Conservation (phyloP, 2,113 vertebrate species). For the Oxygymnocypris stewartii region DNA sequence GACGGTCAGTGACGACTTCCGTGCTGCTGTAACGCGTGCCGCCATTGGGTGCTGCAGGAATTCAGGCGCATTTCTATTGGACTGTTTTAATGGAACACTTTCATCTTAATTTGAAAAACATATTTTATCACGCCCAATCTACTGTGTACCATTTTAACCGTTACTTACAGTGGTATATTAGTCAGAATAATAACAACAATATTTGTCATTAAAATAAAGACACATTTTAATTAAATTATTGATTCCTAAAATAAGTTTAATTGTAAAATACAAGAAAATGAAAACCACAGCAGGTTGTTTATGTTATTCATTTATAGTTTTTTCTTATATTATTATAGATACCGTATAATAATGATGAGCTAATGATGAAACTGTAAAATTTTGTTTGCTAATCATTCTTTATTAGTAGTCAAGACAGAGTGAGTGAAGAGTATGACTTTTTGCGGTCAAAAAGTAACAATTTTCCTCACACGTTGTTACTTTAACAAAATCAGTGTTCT, state of each 20-base stretch:
- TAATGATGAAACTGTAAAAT: not conserved
- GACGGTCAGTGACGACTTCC: conserved; percentile 3
- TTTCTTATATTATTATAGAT: not conserved
- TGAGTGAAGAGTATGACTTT: not conserved
- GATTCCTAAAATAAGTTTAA: not conserved
- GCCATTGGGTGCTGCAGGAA: not conserved
- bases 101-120: not conserved
- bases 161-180: too few species aligned
- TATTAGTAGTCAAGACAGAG: not conserved
- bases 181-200: not conserved
- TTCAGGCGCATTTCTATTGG: not conserved
- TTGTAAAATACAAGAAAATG: not conserved
- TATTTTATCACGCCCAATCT: not conserved
- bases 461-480: not conserved
- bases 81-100: not conserved
- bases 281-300: not conserved
- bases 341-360: not conserved
- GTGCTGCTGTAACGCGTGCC: not conserved
- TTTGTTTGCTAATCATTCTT: not conserved
- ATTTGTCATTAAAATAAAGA: not conserved
- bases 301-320: not conserved
- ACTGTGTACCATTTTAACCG: not conserved
- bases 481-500: not conserved
- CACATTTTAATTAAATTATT: not conserved
- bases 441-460: not conserved